These are phyloP conservation scores for Coregonus suidteri DNA, from an alignment of 2,797 vertebrate genomes.

Conservation along the genomic window DNA sequence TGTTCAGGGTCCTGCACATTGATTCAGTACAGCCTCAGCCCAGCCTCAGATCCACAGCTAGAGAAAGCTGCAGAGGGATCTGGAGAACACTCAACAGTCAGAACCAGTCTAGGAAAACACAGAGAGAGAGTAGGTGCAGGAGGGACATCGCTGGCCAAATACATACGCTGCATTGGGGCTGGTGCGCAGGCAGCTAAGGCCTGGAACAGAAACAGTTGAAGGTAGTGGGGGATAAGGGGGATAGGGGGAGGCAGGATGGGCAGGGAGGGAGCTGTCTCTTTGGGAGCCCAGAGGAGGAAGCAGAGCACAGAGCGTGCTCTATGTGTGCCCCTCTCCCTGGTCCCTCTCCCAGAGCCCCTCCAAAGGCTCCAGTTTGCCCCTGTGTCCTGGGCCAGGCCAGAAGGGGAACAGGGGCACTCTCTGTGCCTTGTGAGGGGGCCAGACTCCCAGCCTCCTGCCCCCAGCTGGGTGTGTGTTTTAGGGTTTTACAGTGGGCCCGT, in stretches of 20 bases:
- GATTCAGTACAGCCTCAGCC: background rate
- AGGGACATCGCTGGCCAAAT: too few species aligned
- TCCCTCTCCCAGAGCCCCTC: conserved; percentile 33
- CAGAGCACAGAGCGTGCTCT: conserved; percentile 38
- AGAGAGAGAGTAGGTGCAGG: background rate
- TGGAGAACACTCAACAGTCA: conserved; percentile 34
- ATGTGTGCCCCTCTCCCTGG: conserved; percentile 49
- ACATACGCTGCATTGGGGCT: background rate
- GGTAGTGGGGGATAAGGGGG: conserved; percentile 14
- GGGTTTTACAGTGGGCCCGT: conserved; percentile 40
- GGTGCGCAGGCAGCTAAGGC: background rate
- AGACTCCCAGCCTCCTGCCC: conserved; percentile 27
- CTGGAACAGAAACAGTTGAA: background rate
- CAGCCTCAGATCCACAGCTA: conserved; percentile 16
- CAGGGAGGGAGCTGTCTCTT: conserved; percentile 18
- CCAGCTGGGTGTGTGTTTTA: conserved; percentile 37
- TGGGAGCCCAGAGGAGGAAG: conserved; percentile 48
- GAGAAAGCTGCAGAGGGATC: conserved; percentile 3
- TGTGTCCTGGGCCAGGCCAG: conserved; percentile 31
- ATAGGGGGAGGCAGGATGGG: conserved; percentile 6
- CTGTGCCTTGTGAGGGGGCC: conserved; percentile 52
- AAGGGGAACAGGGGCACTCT: conserved; percentile 59
- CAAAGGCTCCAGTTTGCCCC: conserved; percentile 61
- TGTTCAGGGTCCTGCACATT: too few species aligned
- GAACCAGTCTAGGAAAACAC: conserved; percentile 21